Percentiles rank a stretch among this genome's conserved stretches.
Conservation (phyloP, 2,888 invertebrate species). For the Erebia ligea region DNA sequence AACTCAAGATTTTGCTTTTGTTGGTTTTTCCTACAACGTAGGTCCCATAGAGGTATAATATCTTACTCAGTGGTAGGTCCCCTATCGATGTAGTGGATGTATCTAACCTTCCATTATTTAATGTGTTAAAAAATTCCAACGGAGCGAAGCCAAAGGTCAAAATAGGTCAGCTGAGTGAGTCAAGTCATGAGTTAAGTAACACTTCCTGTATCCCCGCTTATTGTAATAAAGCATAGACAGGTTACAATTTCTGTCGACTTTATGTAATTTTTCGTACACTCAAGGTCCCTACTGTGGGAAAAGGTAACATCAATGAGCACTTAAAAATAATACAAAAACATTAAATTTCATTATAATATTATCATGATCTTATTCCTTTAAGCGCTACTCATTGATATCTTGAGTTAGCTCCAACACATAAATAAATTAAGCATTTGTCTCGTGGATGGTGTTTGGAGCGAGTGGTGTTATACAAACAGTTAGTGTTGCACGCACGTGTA, state of each 20-base stretch:
- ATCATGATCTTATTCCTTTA: neutral
- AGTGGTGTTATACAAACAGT: slow-evolving; percentile 33
- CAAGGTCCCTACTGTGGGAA: neutral
- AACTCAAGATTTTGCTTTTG: too few species aligned
- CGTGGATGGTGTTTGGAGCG: slow-evolving; percentile 41
- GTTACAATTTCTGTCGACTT: slow-evolving; percentile 8
- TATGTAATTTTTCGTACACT: neutral
- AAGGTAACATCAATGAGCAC: slow-evolving; percentile 16
- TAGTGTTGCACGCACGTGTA: slow-evolving; percentile 22
- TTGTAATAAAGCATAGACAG: neutral
- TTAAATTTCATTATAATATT: neutral
- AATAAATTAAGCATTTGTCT: slow-evolving; percentile 42
- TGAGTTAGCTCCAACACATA: slow-evolving; percentile 31
- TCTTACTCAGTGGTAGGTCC: too few species aligned
- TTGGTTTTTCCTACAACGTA: too few species aligned
- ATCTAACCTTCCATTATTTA: too few species aligned
- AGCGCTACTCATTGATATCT: slow-evolving; percentile 32
- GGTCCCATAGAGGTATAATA: too few species aligned
- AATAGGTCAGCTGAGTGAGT: too few species aligned
- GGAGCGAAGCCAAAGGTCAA: too few species aligned
- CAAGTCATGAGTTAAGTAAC: neutral
- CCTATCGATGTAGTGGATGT: too few species aligned
- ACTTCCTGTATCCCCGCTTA: slow-evolving; percentile 1
- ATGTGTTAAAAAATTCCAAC: too few species aligned
- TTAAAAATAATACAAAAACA: neutral